phyloP scores from a whole-genome alignment of 23 tunicate genomes.

The Diplosoma virens region DNA sequence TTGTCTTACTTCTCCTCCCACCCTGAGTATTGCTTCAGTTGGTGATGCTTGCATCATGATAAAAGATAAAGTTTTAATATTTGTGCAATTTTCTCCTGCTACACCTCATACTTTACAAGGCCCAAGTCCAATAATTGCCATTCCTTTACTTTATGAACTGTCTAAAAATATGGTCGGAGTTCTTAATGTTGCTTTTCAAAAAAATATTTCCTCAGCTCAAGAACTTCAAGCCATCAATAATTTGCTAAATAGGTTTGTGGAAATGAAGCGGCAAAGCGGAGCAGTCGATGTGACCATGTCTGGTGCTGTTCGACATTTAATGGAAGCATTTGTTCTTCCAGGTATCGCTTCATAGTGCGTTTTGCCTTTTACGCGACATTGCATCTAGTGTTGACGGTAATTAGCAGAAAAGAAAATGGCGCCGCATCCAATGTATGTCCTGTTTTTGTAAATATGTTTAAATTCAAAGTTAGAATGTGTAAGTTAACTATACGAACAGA shows the following conservation, averaged over 20 bases:
- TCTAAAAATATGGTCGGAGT: slow-evolving; percentile 14
- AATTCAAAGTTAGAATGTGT: too few species aligned
- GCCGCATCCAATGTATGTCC: too few species aligned
- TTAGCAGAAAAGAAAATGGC: too few species aligned
- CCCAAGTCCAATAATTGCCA: slow-evolving; percentile 7
- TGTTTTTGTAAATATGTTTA: too few species aligned
- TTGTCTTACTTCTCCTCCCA: slow-evolving; percentile 75
- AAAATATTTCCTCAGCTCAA: slow-evolving; percentile 1
- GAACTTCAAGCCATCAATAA: slow-evolving; percentile 20
- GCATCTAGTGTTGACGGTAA: too few species aligned
- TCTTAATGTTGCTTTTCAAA: slow-evolving; percentile 29
- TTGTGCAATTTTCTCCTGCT: slow-evolving; percentile 47
- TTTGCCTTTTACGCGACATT: too few species aligned
- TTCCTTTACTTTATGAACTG: slow-evolving; percentile 40
- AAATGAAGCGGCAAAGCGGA: neutral
- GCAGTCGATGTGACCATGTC: slow-evolving; percentile 3
- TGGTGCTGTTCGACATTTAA: slow-evolving; percentile 16
- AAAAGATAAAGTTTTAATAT: slow-evolving; percentile 65
- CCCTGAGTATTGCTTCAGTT: slow-evolving; percentile 25
- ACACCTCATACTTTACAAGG: neutral
- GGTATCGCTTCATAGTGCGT: too few species aligned
- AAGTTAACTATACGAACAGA: too few species aligned
- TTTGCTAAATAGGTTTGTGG: slow-evolving; percentile 2
- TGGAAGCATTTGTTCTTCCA: slow-evolving; percentile 25
- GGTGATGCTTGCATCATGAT: slow-evolving; percentile 59